Evolutionary conservation across 2,888 invertebrate genomes (phyloP), one percentile per base, ranked within the genome.

Genomic region (Torymus tubicola): DNA sequence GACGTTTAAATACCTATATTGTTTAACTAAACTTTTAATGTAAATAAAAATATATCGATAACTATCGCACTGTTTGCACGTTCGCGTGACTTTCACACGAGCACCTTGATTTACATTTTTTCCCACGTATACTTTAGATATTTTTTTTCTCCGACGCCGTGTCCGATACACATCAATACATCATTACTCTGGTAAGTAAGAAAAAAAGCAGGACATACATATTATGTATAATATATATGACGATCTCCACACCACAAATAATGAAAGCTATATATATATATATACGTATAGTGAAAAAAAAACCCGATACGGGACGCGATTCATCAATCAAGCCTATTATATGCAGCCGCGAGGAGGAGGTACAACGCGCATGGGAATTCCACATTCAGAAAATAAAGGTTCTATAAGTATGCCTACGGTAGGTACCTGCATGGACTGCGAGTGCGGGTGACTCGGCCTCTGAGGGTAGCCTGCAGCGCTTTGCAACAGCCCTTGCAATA

Each of bases 401-500:
- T 70, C 53, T 71, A 58, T 65, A 60, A 53, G 24, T 84, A 84
- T 84, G 84, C 42, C 42, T 42, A 42, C 42, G 42, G 42, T 42
- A 42, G 42, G 86, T 89, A 88, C 89, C 89, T 89, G 89, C 87
- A 88, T 87, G 86, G 88, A 88, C 87, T 89, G 87, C 85, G 88
- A 88, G 86, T 86, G 89, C 85, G 88, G 86, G 80, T 85, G 83
- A 87, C 86, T 87, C 76, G 87, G 81, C 86, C 87, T 87, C 85
- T 87, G 88, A 80, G 88, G 82, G 86, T 87, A 89, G 86, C 87
- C 88, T 21, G 21, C 21, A 87, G 87, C 88, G 88, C 88, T 87
- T 86, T 89, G 89, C 86, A 89, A 87, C 89, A 88, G 87, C 87
- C 89, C 89, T 89, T 89, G 88, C 87, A 89, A 88, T 64, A 18